Evolutionary conservation across 2,888 invertebrate genomes (phyloP), one percentile per base, ranked within the genome.

Genomic region (Geotrupes spiniger): DNA sequence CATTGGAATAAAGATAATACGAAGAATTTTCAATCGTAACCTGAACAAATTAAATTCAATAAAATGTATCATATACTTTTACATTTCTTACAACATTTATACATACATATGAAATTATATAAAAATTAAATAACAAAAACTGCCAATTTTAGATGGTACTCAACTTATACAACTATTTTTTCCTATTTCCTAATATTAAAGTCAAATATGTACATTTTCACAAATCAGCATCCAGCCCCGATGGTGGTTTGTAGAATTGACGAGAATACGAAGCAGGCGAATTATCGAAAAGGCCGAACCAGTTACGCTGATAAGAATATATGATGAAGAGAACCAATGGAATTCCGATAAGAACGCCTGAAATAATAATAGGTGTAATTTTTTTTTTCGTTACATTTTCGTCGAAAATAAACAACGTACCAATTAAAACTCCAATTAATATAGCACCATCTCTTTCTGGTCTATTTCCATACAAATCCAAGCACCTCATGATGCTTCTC

Each of bases 391-490:
- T n/a, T n/a, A n/a, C n/a, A n/a, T n/a, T n/a, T n/a, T n/a, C n/a
- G n/a, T n/a, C n/a, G n/a, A n/a, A n/a, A n/a, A n/a, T n/a, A n/a
- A n/a, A n/a, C n/a, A n/a, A n/a, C n/a, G n/a, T 62, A 75, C 83
- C 86, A 40, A 87, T 79, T 4, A 89, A 72, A 1, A 86, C 71
- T 0, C 85, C 85, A 0, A 90, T 75, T 15, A 90, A 74, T 17
- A 89, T 74, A 3, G 81, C 76, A 0, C 84, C 87, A 57, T 88
- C 87, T 25, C 73, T 77, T 65, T 85, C 84, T 0, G 89, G 85
- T 37, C 78, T 71, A 40, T 82, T 76, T 0, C 81, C 82, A 59
- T 82, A 81, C 3, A 75, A 64, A 72, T 87, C 87, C 10, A 83
- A 70, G 58, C 89, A 88, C 4, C 86, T 71, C 76, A 89, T 78